These are phyloP conservation scores for Cyanoliseus patagonus DNA, from an alignment of 2,113 vertebrate genomes.

Conservation along the genomic window DNA sequence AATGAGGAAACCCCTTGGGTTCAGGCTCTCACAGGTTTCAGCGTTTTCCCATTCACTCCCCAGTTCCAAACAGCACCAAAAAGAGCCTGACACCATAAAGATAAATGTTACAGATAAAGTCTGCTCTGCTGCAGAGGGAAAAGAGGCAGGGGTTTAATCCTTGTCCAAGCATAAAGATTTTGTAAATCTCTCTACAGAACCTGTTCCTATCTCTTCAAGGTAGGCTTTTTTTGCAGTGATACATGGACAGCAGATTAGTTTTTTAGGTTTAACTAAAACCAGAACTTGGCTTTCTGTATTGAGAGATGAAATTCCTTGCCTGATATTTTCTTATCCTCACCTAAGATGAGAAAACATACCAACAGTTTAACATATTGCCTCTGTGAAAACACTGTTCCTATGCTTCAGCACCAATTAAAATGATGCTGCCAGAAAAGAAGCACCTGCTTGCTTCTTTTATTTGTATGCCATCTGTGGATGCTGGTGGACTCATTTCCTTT, in stretches of 20 bases:
- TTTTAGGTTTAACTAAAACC: neutral
- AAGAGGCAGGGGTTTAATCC: neutral
- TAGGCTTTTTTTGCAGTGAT: neutral
- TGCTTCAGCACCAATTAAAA: neutral
- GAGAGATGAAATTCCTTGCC: neutral
- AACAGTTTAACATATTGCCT: neutral
- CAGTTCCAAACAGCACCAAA: neutral
- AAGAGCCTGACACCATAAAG: neutral
- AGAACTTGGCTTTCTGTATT: neutral
- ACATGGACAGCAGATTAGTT: neutral
- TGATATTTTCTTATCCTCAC: neutral
- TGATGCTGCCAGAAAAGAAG: neutral
- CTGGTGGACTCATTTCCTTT: neutral
- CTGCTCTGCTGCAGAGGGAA: neutral
- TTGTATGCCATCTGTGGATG: neutral
- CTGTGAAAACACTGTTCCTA: neutral
- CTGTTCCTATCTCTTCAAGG: neutral
- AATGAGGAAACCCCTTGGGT: neutral
- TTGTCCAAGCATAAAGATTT: neutral
- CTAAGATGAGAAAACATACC: neutral
- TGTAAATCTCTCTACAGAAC: neutral
- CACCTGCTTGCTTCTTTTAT: neutral
- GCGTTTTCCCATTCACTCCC: neutral
- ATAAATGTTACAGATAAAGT: neutral
- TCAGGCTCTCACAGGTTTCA: neutral